A percentile compares a stretch with the other conserved stretches of the same genome.
Evolutionary conservation across 1,140 invertebrate species (phyloP).

Genomic region (Lamellibrachia luymesi): DNA sequence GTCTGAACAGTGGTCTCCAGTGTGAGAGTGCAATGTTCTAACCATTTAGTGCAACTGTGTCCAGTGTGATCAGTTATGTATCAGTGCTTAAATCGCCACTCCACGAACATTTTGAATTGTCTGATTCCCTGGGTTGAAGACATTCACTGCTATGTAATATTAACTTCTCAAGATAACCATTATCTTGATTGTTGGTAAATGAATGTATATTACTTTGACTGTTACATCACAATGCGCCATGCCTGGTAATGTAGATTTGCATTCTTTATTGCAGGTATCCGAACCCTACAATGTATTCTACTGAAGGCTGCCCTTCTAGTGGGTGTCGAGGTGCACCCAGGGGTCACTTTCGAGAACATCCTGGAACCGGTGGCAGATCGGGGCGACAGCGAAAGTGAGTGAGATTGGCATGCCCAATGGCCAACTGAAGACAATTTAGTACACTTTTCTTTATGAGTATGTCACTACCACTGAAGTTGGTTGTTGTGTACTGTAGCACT

Average conservation of each 20-base stretch:
- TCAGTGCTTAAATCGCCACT: not conserved
- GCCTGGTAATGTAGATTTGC: not conserved
- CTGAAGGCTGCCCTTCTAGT: conserved; percentile 91
- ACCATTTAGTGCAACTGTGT: not conserved
- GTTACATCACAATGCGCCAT: not conserved
- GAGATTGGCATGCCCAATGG: not conserved
- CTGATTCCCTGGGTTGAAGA: not conserved
- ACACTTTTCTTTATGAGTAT: not conserved
- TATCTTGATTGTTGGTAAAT: not conserved
- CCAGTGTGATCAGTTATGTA: not conserved
- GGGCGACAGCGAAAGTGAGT: not conserved
- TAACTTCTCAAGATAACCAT: not conserved
- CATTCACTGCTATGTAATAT: not conserved
- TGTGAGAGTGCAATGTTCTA: not conserved
- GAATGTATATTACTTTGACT: not conserved
- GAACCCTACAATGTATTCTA: conserved; percentile 92
- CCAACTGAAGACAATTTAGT: not conserved
- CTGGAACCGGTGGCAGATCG: conserved; percentile 66
- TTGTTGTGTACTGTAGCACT: not conserved
- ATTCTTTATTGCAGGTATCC: conserved; percentile 66
- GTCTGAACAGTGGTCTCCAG: not conserved
- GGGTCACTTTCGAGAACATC: conserved; percentile 84
- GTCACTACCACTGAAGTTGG: not conserved
- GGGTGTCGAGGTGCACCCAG: conserved; percentile 90
- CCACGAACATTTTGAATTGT: not conserved